A percentile compares a stretch with the other conserved stretches of the same genome.
Evolutionary conservation across 1,140 invertebrate genomes (phyloP).

Genomic region (Diploscapter pachys): DNA sequence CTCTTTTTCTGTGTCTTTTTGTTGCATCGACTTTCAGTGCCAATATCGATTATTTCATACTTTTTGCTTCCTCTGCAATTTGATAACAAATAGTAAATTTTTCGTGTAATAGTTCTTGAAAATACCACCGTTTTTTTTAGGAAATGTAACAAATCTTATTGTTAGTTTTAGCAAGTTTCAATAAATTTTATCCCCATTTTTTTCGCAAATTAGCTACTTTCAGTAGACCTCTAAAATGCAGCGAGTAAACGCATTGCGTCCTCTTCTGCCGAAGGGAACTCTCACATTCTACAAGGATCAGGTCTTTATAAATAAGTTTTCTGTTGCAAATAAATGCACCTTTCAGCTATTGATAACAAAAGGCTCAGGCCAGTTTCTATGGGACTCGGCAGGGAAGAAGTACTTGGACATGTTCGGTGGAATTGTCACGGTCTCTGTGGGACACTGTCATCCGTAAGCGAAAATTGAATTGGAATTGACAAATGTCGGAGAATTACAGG

Average conservation of each 20-base stretch:
- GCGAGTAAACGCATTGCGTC: conserved; percentile 35
- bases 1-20: no score
- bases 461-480: background rate
- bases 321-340: no score
- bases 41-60: no score
- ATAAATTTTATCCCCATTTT: no score
- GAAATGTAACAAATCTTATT: no score
- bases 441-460: conserved; percentile 93
- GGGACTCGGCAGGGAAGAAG: conserved; percentile 76
- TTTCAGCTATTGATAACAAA: conserved; percentile 72
- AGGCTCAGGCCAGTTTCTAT: conserved; percentile 87
- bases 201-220: background rate
- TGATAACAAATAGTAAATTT: no score
- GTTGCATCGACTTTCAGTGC: no score
- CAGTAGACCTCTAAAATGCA: conserved; percentile 29
- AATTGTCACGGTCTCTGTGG: conserved; percentile 93
- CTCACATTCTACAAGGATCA: conserved; percentile 78
- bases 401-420: conserved; percentile 88
- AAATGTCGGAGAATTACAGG: conserved; percentile 44
- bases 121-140: no score
- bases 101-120: no score
- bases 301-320: no score
- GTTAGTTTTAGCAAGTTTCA: no score
- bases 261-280: conserved; percentile 65
- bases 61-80: no score